Base-by-base conservation (phyloP, 2,797 vertebrate species). In the Tenualosa ilisha region DNA sequence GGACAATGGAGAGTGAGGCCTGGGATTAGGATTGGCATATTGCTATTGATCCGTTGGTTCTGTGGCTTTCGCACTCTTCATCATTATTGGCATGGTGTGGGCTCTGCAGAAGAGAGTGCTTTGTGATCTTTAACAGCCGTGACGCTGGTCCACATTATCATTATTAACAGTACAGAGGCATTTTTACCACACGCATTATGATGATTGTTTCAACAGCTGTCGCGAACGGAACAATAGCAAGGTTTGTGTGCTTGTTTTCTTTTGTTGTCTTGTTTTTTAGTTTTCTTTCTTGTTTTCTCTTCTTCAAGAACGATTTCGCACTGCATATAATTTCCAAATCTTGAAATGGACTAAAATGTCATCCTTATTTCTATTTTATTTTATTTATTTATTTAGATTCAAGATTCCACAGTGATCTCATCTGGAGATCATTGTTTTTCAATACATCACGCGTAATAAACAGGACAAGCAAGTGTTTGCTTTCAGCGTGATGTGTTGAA, bases 11-110 rank as follows among this genome's bases (percentile, higher is more conserved):
- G 92, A 68, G 93, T 93, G 92, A 81, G 89, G 92, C 91, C 89
- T 91, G 91, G 93, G 91, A 95, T 94, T 91, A 93, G 93, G 93
- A 95, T 94, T 94, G 94, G 93, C 93, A 94, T 92, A 94, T 93
- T 92, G 91, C 91, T 95, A 96, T 96, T 94, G 95, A 96, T 96
- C 93, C 88, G 86, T 83, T 88, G 88, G 92, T 93, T 90, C 90
- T 90, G 89, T 92, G 92, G 92, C 91, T 37, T 37, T 75, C 68
- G 15, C 68, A 17, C 31, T 75, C 51, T 72, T 53, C 49, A 53
- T 84, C 63, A 37, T 84, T 84, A 37, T 54, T 84, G 83, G 83
- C 20, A 54, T 40, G 68, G 68, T 6, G 37, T 40, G 68, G 37
- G 68, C 31, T n/a, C 68, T 2, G 68, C 31, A 20, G 68, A 43